These are phyloP conservation scores for Cirrhinus molitorella DNA, from an alignment of 2,797 vertebrate genomes.

Conservation along the genomic window DNA sequence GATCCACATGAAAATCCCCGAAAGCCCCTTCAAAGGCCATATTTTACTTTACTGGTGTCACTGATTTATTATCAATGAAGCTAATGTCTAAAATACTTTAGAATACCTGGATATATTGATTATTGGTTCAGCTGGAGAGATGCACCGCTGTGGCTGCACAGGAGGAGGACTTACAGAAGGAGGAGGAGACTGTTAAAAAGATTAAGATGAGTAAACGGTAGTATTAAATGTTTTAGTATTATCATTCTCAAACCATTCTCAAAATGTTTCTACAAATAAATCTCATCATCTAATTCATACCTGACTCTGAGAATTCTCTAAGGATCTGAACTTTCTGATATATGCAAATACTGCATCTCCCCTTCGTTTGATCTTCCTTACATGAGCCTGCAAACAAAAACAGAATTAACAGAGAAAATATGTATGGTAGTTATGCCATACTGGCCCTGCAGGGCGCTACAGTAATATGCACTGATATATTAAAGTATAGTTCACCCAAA, in stretches of 20 bases:
- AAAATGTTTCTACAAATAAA: neutral
- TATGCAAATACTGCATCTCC: slow-evolving; percentile 67
- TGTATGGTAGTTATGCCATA: neutral
- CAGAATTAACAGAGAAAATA: neutral
- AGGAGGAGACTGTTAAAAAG: slow-evolving; percentile 6
- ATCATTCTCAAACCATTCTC: neutral
- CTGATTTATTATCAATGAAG: neutral
- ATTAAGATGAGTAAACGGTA: neutral
- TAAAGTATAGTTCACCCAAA: too few relatives aligned
- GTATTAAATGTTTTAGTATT: neutral
- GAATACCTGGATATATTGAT: slow-evolving; percentile 14
- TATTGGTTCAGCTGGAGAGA: slow-evolving; percentile 17
- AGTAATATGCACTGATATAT: neutral
- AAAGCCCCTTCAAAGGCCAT: neutral
- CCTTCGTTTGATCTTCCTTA: slow-evolving; percentile 67
- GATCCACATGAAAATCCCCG: neutral
- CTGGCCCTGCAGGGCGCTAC: neutral
- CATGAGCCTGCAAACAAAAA: slow-evolving; percentile 61
- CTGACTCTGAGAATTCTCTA: slow-evolving; percentile 14
- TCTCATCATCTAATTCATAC: neutral
- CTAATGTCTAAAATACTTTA: neutral
- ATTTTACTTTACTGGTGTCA: neutral
- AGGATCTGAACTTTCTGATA: slow-evolving; percentile 48
- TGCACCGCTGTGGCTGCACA: slow-evolving; percentile 4
- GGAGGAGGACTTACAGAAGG: neutral